phyloP scores from a whole-genome alignment of 2,888 invertebrate genomes.

The Rambutsinella grinnellia region DNA sequence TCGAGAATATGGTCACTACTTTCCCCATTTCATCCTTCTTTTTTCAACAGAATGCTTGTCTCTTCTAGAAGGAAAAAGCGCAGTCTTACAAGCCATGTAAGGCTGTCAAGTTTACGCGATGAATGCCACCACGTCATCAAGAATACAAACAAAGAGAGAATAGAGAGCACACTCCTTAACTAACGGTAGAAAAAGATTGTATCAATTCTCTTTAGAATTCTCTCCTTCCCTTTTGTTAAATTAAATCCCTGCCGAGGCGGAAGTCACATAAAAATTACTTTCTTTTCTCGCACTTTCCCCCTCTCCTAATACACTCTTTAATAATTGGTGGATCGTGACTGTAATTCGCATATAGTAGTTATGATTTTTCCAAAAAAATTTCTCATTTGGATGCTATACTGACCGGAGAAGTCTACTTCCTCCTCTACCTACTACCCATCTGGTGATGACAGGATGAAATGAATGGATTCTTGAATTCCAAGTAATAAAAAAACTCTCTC shows the following conservation, averaged over 20 bases:
- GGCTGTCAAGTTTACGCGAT: conserved; percentile 9
- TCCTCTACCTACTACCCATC: conserved; percentile 34
- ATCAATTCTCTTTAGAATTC: background rate
- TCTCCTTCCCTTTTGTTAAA: background rate
- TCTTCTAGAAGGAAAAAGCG: too few relatives aligned
- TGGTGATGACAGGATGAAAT: conserved; percentile 50
- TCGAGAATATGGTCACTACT: background rate
- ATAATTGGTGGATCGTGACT: background rate
- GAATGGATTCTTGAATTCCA: conserved; percentile 49
- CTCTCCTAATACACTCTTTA: too few relatives aligned
- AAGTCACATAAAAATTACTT: too few relatives aligned
- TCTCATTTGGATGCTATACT: background rate
- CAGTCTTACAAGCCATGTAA: too few relatives aligned
- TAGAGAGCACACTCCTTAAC: conserved; percentile 1
- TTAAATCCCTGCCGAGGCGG: too few relatives aligned
- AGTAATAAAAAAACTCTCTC: conserved; percentile 48
- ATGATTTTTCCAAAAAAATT: background rate
- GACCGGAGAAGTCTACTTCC: background rate
- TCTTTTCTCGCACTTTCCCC: too few relatives aligned
- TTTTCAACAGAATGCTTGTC: too few relatives aligned
- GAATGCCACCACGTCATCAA: conserved; percentile 17
- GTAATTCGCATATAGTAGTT: background rate
- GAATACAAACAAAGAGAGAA: background rate
- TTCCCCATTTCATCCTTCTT: conserved; percentile 21
- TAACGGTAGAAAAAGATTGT: background rate